Conservation (phyloP, 2,797 vertebrate genomes). For the Malacoctenus gilli region DNA sequence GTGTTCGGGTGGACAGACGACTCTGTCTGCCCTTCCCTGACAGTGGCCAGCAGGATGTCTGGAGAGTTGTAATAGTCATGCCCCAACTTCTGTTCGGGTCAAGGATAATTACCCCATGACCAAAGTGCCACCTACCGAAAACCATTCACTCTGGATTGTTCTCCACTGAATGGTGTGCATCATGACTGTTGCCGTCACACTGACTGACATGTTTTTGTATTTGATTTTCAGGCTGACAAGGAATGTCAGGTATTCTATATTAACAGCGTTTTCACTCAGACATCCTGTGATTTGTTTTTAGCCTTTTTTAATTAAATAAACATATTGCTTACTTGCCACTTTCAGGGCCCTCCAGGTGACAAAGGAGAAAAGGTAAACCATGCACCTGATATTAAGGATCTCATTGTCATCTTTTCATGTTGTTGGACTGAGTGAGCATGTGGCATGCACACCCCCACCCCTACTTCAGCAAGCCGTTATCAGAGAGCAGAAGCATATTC, state of each 20-base stretch:
- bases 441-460: conserved; percentile 20
- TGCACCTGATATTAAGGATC: conserved; percentile 25
- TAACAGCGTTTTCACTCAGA: neutral
- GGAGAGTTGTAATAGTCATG: conserved; percentile 56
- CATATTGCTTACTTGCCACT: conserved; percentile 11
- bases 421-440: conserved; percentile 10
- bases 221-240: conserved; percentile 58
- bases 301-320: conserved; percentile 17
- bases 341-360: conserved; percentile 62
- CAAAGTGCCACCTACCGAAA: conserved; percentile 31
- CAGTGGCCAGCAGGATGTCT: conserved; percentile 58
- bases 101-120: conserved; percentile 60
- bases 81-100: conserved; percentile 44
- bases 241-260: conserved; percentile 69
- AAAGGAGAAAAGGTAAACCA: conserved; percentile 74
- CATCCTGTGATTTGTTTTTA: conserved; percentile 7
- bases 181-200: conserved; percentile 9
- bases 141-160: conserved; percentile 16
- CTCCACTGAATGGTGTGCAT: too few species aligned
- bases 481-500: conserved; percentile 31
- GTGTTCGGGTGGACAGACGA: conserved; percentile 47
- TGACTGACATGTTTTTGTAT: conserved; percentile 16
- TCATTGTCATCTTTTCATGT: too few species aligned
- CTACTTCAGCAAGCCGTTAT: conserved; percentile 45
- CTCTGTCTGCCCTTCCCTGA: conserved; percentile 64